phyloP scores from a whole-genome alignment of 2,888 invertebrate species.

The Octonoba sinensis region DNA sequence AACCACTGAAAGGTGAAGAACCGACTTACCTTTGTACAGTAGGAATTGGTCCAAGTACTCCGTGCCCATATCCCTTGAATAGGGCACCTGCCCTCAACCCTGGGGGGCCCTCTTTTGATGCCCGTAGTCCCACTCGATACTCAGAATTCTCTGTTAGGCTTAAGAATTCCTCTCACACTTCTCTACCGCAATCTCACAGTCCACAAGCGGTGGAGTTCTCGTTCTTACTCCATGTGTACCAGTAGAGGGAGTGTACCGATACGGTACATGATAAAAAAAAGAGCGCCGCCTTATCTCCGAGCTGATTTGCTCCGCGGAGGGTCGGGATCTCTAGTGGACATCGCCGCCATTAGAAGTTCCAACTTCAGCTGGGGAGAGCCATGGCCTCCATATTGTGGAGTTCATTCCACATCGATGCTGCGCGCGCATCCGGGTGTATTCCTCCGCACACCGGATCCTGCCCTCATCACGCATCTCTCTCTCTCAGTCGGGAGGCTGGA shows the following conservation, averaged over 20 bases:
- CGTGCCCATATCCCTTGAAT: constrained; percentile 54
- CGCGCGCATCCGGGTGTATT: constrained; percentile 37
- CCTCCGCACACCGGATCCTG: constrained; percentile 20
- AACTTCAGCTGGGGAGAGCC: constrained; percentile 5
- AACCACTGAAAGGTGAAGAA: too few species aligned
- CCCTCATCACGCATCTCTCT: too few species aligned
- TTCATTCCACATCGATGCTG: constrained; percentile 33
- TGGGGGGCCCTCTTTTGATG: constrained; percentile 38
- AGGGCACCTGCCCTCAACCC: constrained; percentile 57
- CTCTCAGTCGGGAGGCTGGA: too few species aligned
- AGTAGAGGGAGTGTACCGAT: background rate
- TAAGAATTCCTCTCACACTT: constrained; percentile 19
- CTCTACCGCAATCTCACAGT: background rate
- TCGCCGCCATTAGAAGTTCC: constrained; percentile 9
- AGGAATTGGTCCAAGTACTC: constrained; percentile 42
- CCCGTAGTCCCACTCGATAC: constrained; percentile 36
- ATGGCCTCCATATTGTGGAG: constrained; percentile 40
- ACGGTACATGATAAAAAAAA: background rate
- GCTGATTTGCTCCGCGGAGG: background rate
- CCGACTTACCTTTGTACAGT: constrained; percentile 43
- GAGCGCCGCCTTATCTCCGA: background rate
- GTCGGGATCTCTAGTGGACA: background rate
- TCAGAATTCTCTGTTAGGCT: constrained; percentile 41
- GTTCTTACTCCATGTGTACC: background rate
- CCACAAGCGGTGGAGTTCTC: too few species aligned